Evolutionary conservation across 2,113 vertebrate genomes (phyloP).

Genomic region (Lepidothrix coronata): DNA sequence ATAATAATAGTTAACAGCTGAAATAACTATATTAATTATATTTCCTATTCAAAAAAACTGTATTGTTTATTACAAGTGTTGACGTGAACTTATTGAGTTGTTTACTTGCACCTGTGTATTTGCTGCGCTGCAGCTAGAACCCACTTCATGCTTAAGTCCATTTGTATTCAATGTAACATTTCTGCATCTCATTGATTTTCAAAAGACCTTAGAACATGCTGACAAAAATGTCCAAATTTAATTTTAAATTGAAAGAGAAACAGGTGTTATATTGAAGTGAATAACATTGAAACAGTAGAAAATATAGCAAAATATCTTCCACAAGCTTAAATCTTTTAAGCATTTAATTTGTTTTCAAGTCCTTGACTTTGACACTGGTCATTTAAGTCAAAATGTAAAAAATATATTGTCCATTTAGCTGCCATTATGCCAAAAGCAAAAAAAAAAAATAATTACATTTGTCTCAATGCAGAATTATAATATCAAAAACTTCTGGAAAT

Average conservation of each 20-base stretch:
- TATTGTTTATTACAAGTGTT: background rate
- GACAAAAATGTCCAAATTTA: background rate
- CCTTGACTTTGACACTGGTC: background rate
- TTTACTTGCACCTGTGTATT: background rate
- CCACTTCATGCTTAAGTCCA: background rate
- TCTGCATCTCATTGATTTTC: background rate
- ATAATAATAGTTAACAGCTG: background rate
- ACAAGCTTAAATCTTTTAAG: background rate
- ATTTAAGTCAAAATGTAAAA: background rate
- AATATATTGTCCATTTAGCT: background rate
- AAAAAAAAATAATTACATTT: background rate
- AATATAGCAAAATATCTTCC: background rate
- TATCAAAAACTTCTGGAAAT: background rate
- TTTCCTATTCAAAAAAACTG: background rate
- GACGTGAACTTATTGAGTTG: background rate
- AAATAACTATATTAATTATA: background rate
- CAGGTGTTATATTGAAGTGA: background rate
- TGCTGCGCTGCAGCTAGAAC: background rate
- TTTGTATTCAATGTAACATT: background rate
- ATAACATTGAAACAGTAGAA: background rate
- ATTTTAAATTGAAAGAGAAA: background rate
- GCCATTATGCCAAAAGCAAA: background rate
- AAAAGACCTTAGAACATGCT: background rate
- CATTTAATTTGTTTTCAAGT: background rate
- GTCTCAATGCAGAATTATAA: background rate